Evolutionary conservation across 2,888 invertebrate species (phyloP).

Genomic region (Alviniconcha strummeri): DNA sequence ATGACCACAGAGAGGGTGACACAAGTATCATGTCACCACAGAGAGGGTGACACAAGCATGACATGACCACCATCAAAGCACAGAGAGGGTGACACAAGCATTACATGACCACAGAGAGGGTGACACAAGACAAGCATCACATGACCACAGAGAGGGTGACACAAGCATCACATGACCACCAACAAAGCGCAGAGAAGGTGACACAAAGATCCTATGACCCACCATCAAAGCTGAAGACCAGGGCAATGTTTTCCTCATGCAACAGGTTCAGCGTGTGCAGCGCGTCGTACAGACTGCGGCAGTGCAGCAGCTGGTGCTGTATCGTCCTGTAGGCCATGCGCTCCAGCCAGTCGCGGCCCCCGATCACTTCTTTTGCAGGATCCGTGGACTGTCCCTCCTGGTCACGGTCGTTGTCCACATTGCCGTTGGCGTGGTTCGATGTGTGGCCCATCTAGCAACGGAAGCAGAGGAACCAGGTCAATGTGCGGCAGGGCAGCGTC

Average conservation of each 20-base stretch:
- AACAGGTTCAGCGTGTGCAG: constrained; percentile 58
- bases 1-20: neutral
- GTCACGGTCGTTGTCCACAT: neutral
- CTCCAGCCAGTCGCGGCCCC: constrained; percentile 59
- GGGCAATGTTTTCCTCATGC: constrained; percentile 60
- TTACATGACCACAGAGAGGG: neutral
- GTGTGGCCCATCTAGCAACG: neutral
- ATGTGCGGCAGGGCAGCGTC: neutral
- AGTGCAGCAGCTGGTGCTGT: constrained; percentile 50
- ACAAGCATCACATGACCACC: too few species aligned
- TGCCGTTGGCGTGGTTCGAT: neutral
- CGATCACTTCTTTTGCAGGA: constrained; percentile 36
- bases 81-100: neutral
- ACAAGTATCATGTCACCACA: neutral
- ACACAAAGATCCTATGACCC: too few species aligned
- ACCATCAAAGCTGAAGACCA: constrained; percentile 65
- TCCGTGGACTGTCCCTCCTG: neutral
- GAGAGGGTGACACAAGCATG: neutral
- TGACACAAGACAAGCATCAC: neutral
- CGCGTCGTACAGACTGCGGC: constrained; percentile 50
- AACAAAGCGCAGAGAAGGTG: too few species aligned
- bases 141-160: too few species aligned
- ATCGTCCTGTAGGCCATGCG: constrained; percentile 56
- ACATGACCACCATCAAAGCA: neutral
- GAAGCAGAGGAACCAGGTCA: neutral